phyloP scores from a whole-genome alignment of 1,140 invertebrate species.

The Aphelenchoides besseyi region DNA sequence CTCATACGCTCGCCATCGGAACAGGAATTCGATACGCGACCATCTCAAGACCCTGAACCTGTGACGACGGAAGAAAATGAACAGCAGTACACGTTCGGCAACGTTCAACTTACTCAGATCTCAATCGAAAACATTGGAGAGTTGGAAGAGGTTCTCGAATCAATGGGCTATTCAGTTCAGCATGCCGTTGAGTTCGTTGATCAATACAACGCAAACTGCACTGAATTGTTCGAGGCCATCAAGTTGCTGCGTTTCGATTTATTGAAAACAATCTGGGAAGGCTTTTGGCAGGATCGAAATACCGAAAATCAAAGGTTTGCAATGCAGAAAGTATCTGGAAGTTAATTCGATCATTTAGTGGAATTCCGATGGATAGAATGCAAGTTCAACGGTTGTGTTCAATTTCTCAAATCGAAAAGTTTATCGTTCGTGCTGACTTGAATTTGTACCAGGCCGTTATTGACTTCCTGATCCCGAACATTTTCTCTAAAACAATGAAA shows the following conservation, averaged over 20 bases:
- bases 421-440: slow-evolving; percentile 78
- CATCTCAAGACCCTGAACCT: neutral
- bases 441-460: slow-evolving; percentile 92
- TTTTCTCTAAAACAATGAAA: slow-evolving; percentile 64
- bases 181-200: slow-evolving; percentile 33
- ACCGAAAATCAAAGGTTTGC: neutral
- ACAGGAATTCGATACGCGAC: neutral
- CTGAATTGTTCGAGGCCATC: slow-evolving; percentile 30
- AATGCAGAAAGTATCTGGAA: neutral
- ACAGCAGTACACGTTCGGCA: slow-evolving; percentile 2
- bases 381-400: slow-evolving; percentile 69
- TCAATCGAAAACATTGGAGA: slow-evolving; percentile 27
- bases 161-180: slow-evolving; percentile 31
- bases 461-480: slow-evolving; percentile 90
- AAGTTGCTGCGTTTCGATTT: slow-evolving; percentile 33
- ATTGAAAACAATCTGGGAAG: slow-evolving; percentile 32
- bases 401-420: slow-evolving; percentile 71
- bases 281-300: slow-evolving; percentile 35
- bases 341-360: slow-evolving; percentile 9
- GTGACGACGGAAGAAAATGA: neutral
- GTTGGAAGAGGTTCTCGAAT: slow-evolving; percentile 23
- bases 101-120: slow-evolving; percentile 14
- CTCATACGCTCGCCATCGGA: neutral
- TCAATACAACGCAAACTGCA: slow-evolving; percentile 21
- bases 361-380: slow-evolving; percentile 43